Conservation (phyloP, 2,113 vertebrate genomes). For the Austrofundulus limnaeus region DNA sequence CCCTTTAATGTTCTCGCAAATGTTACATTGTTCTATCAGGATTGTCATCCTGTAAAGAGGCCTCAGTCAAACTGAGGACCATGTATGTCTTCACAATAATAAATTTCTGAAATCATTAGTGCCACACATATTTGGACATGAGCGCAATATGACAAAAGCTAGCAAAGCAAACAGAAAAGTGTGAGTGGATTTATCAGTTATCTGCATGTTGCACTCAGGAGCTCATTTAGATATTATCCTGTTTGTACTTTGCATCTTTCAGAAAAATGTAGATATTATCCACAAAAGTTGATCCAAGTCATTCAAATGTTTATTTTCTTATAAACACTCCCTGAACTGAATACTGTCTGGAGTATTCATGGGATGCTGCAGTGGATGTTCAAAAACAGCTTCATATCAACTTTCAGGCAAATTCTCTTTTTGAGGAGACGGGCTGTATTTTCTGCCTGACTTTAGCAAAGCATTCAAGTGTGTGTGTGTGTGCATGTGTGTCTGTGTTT, state of each 20-base stretch:
- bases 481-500: constrained; percentile 9
- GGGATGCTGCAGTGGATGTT: background rate
- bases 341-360: background rate
- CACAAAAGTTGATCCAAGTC: background rate
- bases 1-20: too few relatives aligned
- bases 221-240: background rate
- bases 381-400: background rate
- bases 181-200: background rate
- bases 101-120: background rate
- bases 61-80: too few relatives aligned
- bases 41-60: too few relatives aligned
- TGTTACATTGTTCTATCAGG: too few relatives aligned
- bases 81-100: background rate
- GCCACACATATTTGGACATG: background rate
- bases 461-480: constrained; percentile 9
- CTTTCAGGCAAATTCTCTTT: constrained; percentile 20
- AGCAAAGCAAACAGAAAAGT: background rate
- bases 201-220: too few relatives aligned
- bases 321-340: background rate
- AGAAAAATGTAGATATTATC: too few relatives aligned
- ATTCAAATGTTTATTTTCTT: background rate
- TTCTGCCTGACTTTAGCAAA: constrained; percentile 14
- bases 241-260: background rate
- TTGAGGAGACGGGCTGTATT: constrained; percentile 27
- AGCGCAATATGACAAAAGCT: background rate